These are phyloP conservation scores for Lamprologus speciosus DNA, from an alignment of 2,113 vertebrate species.

Conservation along the genomic window DNA sequence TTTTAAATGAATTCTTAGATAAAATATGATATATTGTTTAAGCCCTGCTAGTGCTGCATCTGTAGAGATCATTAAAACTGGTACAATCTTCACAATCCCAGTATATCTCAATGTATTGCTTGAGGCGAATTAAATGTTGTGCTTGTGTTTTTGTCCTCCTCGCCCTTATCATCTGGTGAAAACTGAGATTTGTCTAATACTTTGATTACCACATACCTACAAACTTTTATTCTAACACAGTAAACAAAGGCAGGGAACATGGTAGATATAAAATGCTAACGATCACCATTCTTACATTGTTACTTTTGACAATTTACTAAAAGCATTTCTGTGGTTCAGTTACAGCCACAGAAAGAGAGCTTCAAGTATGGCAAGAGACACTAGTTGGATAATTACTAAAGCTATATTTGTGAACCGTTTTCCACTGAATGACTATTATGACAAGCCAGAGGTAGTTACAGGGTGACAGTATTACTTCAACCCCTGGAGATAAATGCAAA, in stretches of 20 bases:
- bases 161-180: background rate
- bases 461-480: background rate
- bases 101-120: background rate
- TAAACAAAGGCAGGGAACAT: background rate
- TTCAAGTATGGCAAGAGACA: background rate
- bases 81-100: background rate
- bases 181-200: background rate
- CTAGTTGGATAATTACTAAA: background rate
- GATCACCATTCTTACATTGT: background rate
- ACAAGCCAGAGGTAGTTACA: background rate
- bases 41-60: background rate
- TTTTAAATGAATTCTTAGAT: background rate
- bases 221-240: background rate
- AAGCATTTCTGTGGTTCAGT: background rate
- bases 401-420: background rate
- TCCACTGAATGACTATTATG: background rate
- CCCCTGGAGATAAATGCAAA: background rate
- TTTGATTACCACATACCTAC: background rate
- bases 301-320: background rate
- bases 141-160: background rate
- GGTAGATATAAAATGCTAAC: background rate
- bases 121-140: background rate
- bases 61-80: background rate
- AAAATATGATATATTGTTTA: background rate
- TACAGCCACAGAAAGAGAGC: background rate